Conservation (phyloP, 2,888 invertebrate genomes). For the Acronicta aceris region DNA sequence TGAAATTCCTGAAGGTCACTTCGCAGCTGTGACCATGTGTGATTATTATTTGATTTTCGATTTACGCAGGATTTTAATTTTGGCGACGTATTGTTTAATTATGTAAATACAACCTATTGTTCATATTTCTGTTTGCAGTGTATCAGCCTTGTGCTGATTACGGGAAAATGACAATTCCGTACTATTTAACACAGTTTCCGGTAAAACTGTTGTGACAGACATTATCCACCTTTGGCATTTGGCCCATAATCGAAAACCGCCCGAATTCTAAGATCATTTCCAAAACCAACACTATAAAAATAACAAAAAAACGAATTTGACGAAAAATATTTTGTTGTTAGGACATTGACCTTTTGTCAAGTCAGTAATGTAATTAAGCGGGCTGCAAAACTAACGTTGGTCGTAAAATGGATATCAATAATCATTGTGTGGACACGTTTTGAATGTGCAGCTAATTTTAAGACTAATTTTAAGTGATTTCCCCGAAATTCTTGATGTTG, state of each 20-base stretch:
- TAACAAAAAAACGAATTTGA: conserved; percentile 21
- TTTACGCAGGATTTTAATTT: conserved; percentile 19
- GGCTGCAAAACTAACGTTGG: conserved; percentile 27
- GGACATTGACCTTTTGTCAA: conserved; percentile 44
- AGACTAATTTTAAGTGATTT: conserved; percentile 33
- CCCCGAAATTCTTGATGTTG: conserved; percentile 17
- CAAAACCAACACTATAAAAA: too few species aligned
- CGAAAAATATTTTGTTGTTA: conserved; percentile 16
- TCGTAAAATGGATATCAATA: conserved; percentile 42
- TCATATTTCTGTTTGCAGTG: background rate
- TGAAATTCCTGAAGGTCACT: conserved; percentile 23
- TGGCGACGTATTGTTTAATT: background rate
- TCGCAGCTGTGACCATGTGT: conserved; percentile 20
- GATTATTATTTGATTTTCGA: conserved; percentile 18
- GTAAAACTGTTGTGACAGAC: too few species aligned
- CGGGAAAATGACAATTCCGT: too few species aligned
- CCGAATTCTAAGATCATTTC: too few species aligned
- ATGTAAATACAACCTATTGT: background rate
- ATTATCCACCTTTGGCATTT: too few species aligned
- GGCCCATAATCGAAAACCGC: too few species aligned
- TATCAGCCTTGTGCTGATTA: background rate
- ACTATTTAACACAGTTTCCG: too few species aligned
- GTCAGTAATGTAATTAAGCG: conserved; percentile 31
- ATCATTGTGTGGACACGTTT: conserved; percentile 36
- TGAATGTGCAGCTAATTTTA: conserved; percentile 20